These are phyloP conservation scores for Amazona vittata DNA, from an alignment of 2,113 vertebrate genomes.

Conservation along the genomic window DNA sequence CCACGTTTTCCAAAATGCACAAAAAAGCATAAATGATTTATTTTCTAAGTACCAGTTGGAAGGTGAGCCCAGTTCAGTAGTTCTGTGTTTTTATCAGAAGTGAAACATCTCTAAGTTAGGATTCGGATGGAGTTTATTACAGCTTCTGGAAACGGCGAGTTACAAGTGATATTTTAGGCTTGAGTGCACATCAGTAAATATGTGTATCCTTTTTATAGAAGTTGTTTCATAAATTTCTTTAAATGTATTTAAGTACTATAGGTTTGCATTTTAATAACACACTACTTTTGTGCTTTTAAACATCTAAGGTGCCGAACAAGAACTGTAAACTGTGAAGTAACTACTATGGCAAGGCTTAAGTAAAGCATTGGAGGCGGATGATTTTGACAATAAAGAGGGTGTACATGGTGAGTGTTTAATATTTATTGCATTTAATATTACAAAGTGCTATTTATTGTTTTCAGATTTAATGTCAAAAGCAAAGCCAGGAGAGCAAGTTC, in stretches of 20 bases:
- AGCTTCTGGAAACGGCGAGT: background rate
- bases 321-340: conserved; percentile 82
- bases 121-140: background rate
- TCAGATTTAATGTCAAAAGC: conserved; percentile 27
- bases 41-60: background rate
- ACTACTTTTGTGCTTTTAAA: conserved; percentile 59
- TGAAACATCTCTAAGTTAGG: background rate
- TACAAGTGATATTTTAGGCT: background rate
- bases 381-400: conserved; percentile 68
- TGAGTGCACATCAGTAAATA: conserved; percentile 2
- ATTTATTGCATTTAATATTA: conserved; percentile 45
- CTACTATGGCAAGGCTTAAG: conserved; percentile 79
- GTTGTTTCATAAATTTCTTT: conserved; percentile 38
- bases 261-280: conserved; percentile 50
- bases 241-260: conserved; percentile 33
- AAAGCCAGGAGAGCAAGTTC: conserved; percentile 14
- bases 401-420: conserved; percentile 76
- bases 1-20: background rate
- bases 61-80: background rate
- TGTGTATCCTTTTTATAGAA: background rate
- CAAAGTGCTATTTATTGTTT: conserved; percentile 56
- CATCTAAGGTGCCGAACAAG: conserved; percentile 77
- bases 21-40: background rate
- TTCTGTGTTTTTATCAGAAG: background rate
- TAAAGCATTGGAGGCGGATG: conserved; percentile 75